These are phyloP conservation scores for Xylocopa sonorina DNA, from an alignment of 1,140 invertebrate species.

Conservation along the genomic window DNA sequence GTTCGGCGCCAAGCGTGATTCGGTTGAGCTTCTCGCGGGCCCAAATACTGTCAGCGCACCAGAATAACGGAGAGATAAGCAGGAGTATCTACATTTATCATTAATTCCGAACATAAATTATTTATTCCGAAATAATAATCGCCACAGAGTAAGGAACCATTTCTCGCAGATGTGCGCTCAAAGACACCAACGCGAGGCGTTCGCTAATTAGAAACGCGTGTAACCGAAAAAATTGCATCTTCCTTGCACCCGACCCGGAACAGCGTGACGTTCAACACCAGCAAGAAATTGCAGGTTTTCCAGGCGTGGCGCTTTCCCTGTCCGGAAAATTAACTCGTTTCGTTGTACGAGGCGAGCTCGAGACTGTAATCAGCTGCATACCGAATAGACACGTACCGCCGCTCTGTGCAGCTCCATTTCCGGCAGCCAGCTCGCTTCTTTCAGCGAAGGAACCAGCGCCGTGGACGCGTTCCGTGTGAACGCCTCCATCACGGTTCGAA, in stretches of 20 bases:
- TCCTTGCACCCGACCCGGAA: too few species aligned
- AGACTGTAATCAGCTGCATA: slow-evolving; percentile 5
- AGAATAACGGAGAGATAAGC: too few species aligned
- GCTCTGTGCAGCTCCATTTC: slow-evolving; percentile 16
- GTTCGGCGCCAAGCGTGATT: too few species aligned
- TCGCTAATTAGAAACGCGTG: neutral
- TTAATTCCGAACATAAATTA: too few species aligned
- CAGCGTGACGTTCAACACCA: neutral
- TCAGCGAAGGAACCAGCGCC: neutral
- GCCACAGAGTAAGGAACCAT: too few species aligned
- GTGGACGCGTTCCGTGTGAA: neutral
- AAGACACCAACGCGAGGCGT: too few species aligned
- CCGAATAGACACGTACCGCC: neutral
- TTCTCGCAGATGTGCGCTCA: too few species aligned
- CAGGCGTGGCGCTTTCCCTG: neutral
- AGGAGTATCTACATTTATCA: too few species aligned
- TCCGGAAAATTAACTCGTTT: slow-evolving; percentile 26
- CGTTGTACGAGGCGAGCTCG: neutral
- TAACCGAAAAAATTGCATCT: neutral
- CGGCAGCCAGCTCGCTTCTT: slow-evolving; percentile 14
- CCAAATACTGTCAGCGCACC: too few species aligned
- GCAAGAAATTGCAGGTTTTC: neutral
- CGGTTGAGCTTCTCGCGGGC: too few species aligned
- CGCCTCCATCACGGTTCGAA: neutral
- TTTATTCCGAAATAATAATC: too few species aligned